A percentile compares a stretch with the other conserved stretches of the same genome.
phyloP scores from a whole-genome alignment of 2,888 invertebrate species.

The Pristionchus entomophagus region DNA sequence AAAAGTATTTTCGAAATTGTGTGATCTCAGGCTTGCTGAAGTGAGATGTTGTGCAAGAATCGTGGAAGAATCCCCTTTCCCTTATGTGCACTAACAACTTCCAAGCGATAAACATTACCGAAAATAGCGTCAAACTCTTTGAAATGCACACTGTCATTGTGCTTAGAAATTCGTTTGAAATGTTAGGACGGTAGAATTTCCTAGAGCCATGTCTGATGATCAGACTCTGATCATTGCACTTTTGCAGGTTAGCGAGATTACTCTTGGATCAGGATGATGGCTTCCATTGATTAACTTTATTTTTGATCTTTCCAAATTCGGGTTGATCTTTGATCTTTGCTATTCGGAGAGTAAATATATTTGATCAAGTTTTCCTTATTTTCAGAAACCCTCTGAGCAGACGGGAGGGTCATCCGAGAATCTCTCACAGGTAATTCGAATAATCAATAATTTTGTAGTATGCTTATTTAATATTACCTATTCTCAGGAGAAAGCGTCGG shows the following conservation, averaged over 20 bases:
- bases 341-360: not conserved
- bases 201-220: no score
- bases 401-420: no score
- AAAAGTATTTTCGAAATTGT: not conserved
- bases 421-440: no score
- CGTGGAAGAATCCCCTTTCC: not conserved
- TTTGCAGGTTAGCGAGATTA: no score
- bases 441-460: no score
- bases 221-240: no score
- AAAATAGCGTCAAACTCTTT: not conserved
- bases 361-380: not conserved
- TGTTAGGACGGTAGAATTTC: not conserved
- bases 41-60: not conserved
- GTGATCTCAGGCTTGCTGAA: not conserved
- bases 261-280: no score
- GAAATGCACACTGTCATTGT: no score
- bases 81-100: not conserved
- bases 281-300: no score
- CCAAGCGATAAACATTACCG: conserved; percentile 21
- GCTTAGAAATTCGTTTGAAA: no score
- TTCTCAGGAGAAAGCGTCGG: no score
- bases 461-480: no score
- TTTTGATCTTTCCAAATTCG: not conserved
- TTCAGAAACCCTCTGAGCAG: not conserved
- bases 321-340: not conserved